Evolutionary conservation across 2,113 vertebrate genomes (phyloP).

Genomic region (Oreochromis spilurus): DNA sequence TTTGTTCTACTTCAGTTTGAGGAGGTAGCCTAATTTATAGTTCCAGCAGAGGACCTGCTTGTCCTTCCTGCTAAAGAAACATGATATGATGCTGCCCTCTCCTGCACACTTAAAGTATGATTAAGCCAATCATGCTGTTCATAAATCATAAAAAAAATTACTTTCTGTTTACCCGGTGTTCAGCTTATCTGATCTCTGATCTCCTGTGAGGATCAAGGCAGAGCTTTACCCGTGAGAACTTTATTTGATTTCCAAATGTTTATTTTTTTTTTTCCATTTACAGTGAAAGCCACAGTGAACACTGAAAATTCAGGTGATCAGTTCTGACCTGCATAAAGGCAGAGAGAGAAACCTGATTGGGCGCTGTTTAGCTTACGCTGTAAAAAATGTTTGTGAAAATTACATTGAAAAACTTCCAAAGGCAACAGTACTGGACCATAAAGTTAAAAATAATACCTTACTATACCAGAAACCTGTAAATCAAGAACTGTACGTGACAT

Average conservation of each 20-base stretch:
- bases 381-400: not conserved
- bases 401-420: not conserved
- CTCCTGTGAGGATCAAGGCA: not conserved
- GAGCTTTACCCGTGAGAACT: not conserved
- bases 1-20: not conserved
- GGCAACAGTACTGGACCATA: not conserved
- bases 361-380: not conserved
- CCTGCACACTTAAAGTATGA: not conserved
- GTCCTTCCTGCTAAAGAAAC: not conserved
- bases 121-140: accelerated
- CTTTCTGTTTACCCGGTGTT: not conserved
- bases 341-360: not conserved
- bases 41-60: not conserved
- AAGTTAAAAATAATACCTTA: not conserved
- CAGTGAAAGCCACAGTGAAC: not conserved
- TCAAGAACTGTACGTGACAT: accelerated
- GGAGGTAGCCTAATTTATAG: not conserved
- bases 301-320: not conserved
- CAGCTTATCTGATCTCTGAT: not conserved
- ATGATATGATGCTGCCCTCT: not conserved
- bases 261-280: not conserved
- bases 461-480: not conserved
- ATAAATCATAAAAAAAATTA: not conserved
- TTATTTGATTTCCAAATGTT: not conserved
- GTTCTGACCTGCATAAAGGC: not conserved